These are phyloP conservation scores for Pseudococcus jackbeardsleyi DNA, from an alignment of 2,888 invertebrate genomes.

Conservation along the genomic window DNA sequence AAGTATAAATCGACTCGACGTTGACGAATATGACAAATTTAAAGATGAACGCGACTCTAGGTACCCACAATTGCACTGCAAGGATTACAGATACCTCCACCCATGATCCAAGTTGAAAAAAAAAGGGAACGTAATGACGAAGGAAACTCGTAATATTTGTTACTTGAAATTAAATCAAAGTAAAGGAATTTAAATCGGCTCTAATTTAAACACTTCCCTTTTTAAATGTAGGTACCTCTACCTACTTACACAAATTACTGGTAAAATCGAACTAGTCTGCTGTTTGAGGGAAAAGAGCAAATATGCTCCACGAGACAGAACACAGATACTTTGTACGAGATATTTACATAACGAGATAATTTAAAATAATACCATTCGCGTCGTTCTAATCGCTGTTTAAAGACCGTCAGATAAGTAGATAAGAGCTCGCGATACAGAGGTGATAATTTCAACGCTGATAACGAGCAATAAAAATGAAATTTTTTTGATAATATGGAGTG, in stretches of 20 bases:
- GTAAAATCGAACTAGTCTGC: not conserved
- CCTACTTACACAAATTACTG: not conserved
- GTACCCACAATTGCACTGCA: not conserved
- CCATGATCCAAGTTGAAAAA: not conserved
- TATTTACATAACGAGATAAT: not conserved
- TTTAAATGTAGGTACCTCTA: not conserved
- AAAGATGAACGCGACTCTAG: not conserved
- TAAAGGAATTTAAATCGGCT: constrained; percentile 25
- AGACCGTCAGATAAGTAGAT: not conserved
- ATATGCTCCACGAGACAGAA: not conserved
- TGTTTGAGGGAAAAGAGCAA: not conserved
- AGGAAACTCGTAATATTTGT: not conserved
- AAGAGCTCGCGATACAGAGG: not conserved
- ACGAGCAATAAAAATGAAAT: not conserved
- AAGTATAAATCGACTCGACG: not conserved
- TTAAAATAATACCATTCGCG: not conserved
- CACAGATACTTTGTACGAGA: not conserved
- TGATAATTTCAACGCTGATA: not conserved
- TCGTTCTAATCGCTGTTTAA: not conserved
- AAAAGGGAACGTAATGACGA: not conserved
- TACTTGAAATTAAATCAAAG: not conserved
- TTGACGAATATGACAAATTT: not conserved
- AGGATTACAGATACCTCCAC: not conserved
- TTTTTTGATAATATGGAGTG: not conserved
- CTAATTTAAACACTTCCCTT: constrained; percentile 36